These are phyloP conservation scores for Strix aluco DNA, from an alignment of 2,113 vertebrate species.

Conservation along the genomic window DNA sequence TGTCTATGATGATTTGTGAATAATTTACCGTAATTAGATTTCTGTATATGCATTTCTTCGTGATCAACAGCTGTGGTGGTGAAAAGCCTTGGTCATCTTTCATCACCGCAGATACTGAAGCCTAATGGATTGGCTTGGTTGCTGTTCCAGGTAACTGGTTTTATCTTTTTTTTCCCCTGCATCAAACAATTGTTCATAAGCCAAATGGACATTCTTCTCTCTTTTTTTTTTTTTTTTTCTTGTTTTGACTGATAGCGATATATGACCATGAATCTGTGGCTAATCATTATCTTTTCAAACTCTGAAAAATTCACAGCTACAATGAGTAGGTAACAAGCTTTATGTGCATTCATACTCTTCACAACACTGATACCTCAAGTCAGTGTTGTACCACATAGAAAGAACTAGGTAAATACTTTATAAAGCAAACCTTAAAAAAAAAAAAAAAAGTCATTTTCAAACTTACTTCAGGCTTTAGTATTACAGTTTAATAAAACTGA, in stretches of 20 bases:
- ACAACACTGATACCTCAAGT: neutral
- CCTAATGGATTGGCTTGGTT: neutral
- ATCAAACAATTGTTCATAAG: neutral
- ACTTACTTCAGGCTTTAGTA: neutral
- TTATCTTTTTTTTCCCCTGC: neutral
- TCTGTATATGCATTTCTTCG: neutral
- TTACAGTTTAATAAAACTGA: neutral
- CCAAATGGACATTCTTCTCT: accelerated
- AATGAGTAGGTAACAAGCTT: accelerated
- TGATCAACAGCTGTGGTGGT: neutral
- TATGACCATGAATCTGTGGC: neutral
- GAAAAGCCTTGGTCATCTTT: neutral
- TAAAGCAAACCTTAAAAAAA: neutral
- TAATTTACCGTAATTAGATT: neutral
- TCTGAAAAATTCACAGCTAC: neutral
- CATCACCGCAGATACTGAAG: neutral
- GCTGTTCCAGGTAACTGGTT: neutral
- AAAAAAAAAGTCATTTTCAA: neutral
- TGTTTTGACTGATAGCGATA: neutral
- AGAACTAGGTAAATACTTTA: neutral
- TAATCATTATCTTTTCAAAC: neutral
- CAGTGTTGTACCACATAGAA: neutral
- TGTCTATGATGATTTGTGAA: neutral
- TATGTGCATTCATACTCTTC: accelerated
- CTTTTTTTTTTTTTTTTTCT: neutral